phyloP scores from a whole-genome alignment of 2,888 invertebrate species.

The Drosophila greeni region DNA sequence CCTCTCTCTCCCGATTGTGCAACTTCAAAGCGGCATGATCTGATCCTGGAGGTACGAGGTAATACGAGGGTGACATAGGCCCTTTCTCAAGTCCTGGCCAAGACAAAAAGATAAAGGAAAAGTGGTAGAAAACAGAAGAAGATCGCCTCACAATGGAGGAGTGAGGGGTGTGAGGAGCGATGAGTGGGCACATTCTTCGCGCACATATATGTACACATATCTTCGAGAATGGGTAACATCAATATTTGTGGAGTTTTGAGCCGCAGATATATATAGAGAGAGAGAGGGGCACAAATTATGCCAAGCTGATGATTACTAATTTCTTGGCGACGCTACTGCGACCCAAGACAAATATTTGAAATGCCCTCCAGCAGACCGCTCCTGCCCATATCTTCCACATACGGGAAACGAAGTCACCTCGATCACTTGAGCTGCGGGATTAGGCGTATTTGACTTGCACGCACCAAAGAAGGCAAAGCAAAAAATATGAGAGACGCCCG shows the following conservation, averaged over 20 bases:
- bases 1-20: conserved; percentile 67
- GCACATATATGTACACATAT: conserved; percentile 2
- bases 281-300: conserved; percentile 44
- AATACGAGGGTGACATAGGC: conserved; percentile 37
- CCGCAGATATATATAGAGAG: neutral
- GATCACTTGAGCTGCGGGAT: conserved; percentile 78
- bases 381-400: conserved; percentile 28
- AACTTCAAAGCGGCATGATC: conserved; percentile 63
- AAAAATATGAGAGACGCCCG: conserved; percentile 30
- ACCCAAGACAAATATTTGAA: conserved; percentile 69
- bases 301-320: conserved; percentile 65
- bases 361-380: conserved; percentile 64
- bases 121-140: conserved; percentile 17
- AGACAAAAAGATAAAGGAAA: conserved; percentile 18
- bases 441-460: conserved; percentile 78
- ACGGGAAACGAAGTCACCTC: conserved; percentile 72
- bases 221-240: conserved; percentile 25
- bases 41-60: conserved; percentile 14
- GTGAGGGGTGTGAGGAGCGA: conserved; percentile 48
- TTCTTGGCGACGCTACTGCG: conserved; percentile 62
- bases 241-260: conserved; percentile 35
- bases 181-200: conserved; percentile 63
- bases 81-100: conserved; percentile 43
- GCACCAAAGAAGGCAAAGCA: conserved; percentile 67
- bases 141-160: conserved; percentile 35